These are phyloP conservation scores for Eupsittula cactorum DNA, from an alignment of 2,113 vertebrate species.

Conservation along the genomic window DNA sequence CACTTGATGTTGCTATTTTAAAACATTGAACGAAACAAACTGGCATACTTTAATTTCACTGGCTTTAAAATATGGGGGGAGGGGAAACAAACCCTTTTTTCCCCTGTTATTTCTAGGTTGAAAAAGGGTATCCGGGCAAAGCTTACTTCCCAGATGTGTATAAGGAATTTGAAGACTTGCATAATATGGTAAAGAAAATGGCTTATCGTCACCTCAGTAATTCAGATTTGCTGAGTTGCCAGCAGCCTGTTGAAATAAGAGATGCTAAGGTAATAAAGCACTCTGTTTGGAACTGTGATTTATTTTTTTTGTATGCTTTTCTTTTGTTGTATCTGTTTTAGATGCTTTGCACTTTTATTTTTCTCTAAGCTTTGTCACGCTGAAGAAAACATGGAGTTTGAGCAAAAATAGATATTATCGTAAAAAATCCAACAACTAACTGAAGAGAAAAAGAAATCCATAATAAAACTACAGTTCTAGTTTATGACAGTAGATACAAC, in stretches of 20 bases:
- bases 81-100: neutral
- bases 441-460: neutral
- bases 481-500: neutral
- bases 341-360: neutral
- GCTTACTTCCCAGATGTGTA: slow-evolving; percentile 89
- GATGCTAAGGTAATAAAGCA: slow-evolving; percentile 81
- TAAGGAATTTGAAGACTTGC: slow-evolving; percentile 90
- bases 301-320: neutral
- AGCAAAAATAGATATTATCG: neutral
- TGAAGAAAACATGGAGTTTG: neutral
- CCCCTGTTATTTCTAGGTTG: slow-evolving; percentile 76
- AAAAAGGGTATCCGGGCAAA: slow-evolving; percentile 73
- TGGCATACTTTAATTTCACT: neutral
- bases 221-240: slow-evolving; percentile 56
- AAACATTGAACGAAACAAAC: neutral
- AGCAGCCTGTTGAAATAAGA: slow-evolving; percentile 82
- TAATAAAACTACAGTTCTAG: neutral
- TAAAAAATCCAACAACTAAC: neutral
- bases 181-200: slow-evolving; percentile 84
- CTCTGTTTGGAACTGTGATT: neutral
- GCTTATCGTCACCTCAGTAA: slow-evolving; percentile 86
- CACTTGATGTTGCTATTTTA: neutral
- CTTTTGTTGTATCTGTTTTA: neutral
- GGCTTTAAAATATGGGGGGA: neutral
- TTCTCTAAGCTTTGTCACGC: neutral